Percentiles rank a stretch among this genome's conserved stretches.
Evolutionary conservation across 2,888 invertebrate genomes (phyloP).

Genomic region (Crossocerus cetratus): DNA sequence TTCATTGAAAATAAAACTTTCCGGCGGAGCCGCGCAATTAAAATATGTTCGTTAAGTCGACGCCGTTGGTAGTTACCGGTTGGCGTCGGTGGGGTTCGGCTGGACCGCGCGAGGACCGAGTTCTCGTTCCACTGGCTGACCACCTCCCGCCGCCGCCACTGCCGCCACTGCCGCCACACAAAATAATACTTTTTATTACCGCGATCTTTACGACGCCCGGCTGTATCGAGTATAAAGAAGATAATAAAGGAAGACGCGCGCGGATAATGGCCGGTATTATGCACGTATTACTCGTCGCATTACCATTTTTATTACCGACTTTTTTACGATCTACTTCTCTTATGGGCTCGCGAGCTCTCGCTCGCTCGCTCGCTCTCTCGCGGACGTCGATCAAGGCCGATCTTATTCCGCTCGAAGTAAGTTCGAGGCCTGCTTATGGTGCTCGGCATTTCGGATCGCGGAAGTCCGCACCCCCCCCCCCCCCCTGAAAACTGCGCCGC

Average conservation of each 20-base stretch:
- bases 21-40: slow-evolving; percentile 23
- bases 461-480: too few species aligned
- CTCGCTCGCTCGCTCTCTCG: slow-evolving; percentile 13
- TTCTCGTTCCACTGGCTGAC: background rate
- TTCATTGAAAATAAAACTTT: slow-evolving; percentile 47
- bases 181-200: slow-evolving; percentile 62
- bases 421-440: too few species aligned
- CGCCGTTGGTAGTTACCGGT: background rate
- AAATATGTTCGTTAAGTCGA: slow-evolving; percentile 18
- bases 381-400: slow-evolving; percentile 50
- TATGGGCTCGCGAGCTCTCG: slow-evolving; percentile 22
- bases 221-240: slow-evolving; percentile 59
- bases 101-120: background rate
- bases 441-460: too few species aligned
- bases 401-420: slow-evolving; percentile 2
- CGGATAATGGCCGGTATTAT: slow-evolving; percentile 61
- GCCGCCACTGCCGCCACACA: slow-evolving; percentile 37
- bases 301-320: slow-evolving; percentile 59
- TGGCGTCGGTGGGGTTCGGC: background rate
- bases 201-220: slow-evolving; percentile 58
- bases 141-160: too few species aligned
- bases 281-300: slow-evolving; percentile 60
- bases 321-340: slow-evolving; percentile 57
- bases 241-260: slow-evolving; percentile 60
- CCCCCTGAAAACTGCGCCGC: too few species aligned